Percentiles rank a stretch among this genome's conserved stretches.
Conservation (phyloP, 2,113 vertebrate genomes). For the Taxidea taxus region DNA sequence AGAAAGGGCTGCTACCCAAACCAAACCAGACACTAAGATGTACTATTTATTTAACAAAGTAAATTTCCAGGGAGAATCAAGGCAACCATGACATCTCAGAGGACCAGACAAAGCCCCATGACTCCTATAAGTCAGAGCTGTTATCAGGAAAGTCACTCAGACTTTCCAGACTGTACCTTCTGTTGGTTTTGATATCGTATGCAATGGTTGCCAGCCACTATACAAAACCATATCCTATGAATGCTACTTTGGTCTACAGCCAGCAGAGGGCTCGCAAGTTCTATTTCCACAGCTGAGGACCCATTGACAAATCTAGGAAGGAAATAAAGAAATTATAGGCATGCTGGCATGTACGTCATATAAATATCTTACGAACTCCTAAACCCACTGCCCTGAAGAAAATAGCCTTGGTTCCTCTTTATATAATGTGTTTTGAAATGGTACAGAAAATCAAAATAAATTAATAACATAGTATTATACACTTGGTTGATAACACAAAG, state of each 20-base stretch:
- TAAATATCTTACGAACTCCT: constrained; percentile 40
- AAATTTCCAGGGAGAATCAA: constrained; percentile 42
- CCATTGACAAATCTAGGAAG: constrained; percentile 51
- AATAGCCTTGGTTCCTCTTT: constrained; percentile 52
- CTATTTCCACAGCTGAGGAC: constrained; percentile 47
- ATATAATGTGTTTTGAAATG: constrained; percentile 55
- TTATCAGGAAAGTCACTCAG: background rate
- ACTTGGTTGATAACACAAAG: constrained; percentile 50
- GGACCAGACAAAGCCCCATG: background rate
- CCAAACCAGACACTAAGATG: constrained; percentile 27
- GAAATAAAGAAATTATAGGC: constrained; percentile 60
- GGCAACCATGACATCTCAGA: constrained; percentile 20
- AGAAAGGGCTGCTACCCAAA: constrained; percentile 24
- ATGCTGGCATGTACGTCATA: constrained; percentile 29
- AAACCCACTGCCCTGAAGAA: constrained; percentile 45
- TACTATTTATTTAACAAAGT: constrained; percentile 38
- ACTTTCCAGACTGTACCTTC: background rate
- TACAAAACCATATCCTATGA: background rate
- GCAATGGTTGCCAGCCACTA: background rate
- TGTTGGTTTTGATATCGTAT: background rate
- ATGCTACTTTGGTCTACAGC: constrained; percentile 44
- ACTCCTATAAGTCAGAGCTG: background rate
- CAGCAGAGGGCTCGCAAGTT: constrained; percentile 53
- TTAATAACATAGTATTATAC: constrained; percentile 69
- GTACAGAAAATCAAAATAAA: constrained; percentile 73